Evolutionary conservation across 2,113 vertebrate genomes (phyloP).

Genomic region (Alectura lathami): DNA sequence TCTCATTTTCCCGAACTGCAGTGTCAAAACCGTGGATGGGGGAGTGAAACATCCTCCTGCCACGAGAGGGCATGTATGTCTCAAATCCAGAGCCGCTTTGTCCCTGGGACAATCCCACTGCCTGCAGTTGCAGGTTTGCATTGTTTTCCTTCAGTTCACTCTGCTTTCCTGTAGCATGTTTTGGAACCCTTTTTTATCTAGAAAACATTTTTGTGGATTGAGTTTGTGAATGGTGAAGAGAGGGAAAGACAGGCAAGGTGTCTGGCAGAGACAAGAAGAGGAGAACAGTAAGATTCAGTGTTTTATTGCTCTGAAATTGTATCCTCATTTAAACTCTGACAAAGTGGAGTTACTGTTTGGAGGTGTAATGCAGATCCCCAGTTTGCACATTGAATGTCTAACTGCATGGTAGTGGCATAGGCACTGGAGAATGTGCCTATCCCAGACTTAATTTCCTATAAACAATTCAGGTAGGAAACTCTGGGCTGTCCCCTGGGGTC

Average conservation of each 20-base stretch:
- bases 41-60: background rate
- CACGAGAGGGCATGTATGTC: constrained; percentile 16
- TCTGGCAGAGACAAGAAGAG: background rate
- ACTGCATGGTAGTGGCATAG: background rate
- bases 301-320: background rate
- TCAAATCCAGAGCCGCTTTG: background rate
- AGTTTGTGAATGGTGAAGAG: background rate
- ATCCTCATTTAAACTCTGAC: background rate
- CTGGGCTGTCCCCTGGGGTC: accelerated
- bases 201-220: background rate
- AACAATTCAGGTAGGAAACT: background rate
- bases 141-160: background rate
- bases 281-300: background rate
- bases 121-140: background rate
- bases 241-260: background rate
- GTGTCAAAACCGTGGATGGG: background rate
- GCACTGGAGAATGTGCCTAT: background rate
- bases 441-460: background rate
- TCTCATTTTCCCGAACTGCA: background rate
- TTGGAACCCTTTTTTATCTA: background rate
- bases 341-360: background rate
- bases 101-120: background rate
- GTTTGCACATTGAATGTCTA: accelerated
- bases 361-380: background rate
- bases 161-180: background rate